A percentile compares a stretch with the other conserved stretches of the same genome.
These are phyloP conservation scores for Chamaea fasciata DNA, from an alignment of 2,113 vertebrate species.

Conservation along the genomic window DNA sequence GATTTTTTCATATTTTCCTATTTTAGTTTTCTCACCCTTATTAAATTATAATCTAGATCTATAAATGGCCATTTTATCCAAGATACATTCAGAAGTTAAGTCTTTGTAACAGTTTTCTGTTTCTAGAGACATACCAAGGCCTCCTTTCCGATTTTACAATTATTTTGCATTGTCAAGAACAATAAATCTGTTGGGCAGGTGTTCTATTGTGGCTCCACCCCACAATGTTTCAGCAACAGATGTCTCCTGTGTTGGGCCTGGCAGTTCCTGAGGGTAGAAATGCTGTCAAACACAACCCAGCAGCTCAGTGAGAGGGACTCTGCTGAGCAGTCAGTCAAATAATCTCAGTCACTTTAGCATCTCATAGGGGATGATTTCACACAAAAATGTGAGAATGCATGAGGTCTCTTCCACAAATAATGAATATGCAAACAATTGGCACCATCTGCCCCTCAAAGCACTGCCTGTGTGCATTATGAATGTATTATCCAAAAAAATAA, in stretches of 20 bases:
- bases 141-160: neutral
- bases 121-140: neutral
- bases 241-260: neutral
- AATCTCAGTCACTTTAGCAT: neutral
- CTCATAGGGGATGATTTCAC: neutral
- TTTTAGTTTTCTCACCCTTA: neutral
- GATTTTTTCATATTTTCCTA: neutral
- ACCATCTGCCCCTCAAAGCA: neutral
- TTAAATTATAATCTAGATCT: neutral
- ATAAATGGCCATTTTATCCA: neutral
- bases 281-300: neutral
- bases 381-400: neutral
- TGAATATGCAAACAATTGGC: neutral
- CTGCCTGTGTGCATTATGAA: neutral
- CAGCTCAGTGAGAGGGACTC: neutral
- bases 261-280: neutral
- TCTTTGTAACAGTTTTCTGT: neutral
- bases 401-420: neutral
- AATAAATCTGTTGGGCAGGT: neutral
- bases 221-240: neutral
- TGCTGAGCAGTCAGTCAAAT: neutral
- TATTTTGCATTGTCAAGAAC: neutral
- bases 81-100: neutral
- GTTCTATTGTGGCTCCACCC: neutral
- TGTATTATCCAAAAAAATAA: neutral